A percentile compares a stretch with the other conserved stretches of the same genome.
These are phyloP conservation scores for Phoenoteleia sp. DNA, from an alignment of 2,888 invertebrate genomes.

Conservation along the genomic window DNA sequence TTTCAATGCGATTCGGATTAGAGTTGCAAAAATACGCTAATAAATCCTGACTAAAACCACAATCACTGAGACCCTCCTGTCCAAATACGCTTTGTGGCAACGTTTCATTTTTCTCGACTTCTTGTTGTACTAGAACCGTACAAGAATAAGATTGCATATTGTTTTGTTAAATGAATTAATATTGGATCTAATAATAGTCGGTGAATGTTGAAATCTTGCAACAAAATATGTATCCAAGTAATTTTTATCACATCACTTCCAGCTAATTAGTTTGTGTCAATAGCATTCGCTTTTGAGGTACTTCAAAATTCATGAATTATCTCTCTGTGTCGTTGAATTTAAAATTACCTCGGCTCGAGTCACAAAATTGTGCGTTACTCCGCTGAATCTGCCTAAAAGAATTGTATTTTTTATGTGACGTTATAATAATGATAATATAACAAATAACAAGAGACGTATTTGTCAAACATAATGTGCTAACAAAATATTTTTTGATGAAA, in stretches of 20 bases:
- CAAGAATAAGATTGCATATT: no score
- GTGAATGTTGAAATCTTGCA: constrained; percentile 34
- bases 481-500: no score
- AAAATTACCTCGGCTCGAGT: not conserved
- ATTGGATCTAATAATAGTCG: constrained; percentile 32
- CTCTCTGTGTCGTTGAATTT: not conserved
- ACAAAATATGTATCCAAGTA: constrained; percentile 40
- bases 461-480: no score
- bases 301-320: constrained; percentile 19
- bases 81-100: constrained; percentile 91
- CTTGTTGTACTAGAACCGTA: constrained; percentile 87
- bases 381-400: no score
- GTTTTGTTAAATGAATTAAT: constrained; percentile 39
- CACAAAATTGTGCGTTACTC: no score
- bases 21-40: constrained; percentile 90
- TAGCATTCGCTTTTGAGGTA: not conserved
- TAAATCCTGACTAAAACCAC: constrained; percentile 90
- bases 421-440: no score
- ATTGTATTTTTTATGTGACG: no score
- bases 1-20: constrained; percentile 87
- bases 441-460: no score
- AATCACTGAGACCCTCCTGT: constrained; percentile 95
- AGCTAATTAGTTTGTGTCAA: constrained; percentile 30
- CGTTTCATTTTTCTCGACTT: constrained; percentile 87
- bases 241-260: constrained; percentile 36